Base-by-base conservation (phyloP, 2,797 vertebrate genomes). In the Clarias pachynema region DNA sequence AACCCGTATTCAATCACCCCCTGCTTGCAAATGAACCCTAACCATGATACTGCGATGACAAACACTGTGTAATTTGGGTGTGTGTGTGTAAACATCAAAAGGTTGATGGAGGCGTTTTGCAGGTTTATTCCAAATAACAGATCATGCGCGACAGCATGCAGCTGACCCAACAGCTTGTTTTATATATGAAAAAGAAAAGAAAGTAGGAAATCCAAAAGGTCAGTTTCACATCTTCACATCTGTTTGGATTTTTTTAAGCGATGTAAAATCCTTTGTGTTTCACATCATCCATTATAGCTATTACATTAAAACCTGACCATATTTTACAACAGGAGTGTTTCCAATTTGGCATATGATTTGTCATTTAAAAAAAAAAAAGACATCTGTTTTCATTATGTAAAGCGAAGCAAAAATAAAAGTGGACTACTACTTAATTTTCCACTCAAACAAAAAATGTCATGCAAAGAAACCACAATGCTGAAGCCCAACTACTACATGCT, bases 11-110 rank as follows among this genome's bases (percentile, higher is more conserved):
- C 73, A 70, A 80, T 87, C 77, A 78, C 83, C 73, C 62, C 85
- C 74, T 69, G n/a, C 56, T 26, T 87, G 72, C 87, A 92, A 87
- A 81, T 89, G 84, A 91, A 90, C 89, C 87, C 85, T 7, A 57
- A 83, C 86, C 87, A 88, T 85, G 24, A 84, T 40, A 77, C 34
- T 74, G 87, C 86, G 89, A 89, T 86, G 60, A 90, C 88, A 82
- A 86, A 89, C 83, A 86, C 20, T 84, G 49, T 31, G 77, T 24
- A 62, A 49, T 49, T 49, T 69, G 29, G 10, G 5, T 7, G 75
- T 37, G 85, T 87, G 57, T 66, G 87, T 56, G 68, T 74, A 34
- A 70, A 65, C 78, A 77, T 63, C 40, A 75, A 60, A 60, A 44
- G 85, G 68, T 44, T 75, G 59, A 60, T 18, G 16, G 29, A 26